Conservation (phyloP, 1,140 invertebrate species). For the Augochlora pura region DNA sequence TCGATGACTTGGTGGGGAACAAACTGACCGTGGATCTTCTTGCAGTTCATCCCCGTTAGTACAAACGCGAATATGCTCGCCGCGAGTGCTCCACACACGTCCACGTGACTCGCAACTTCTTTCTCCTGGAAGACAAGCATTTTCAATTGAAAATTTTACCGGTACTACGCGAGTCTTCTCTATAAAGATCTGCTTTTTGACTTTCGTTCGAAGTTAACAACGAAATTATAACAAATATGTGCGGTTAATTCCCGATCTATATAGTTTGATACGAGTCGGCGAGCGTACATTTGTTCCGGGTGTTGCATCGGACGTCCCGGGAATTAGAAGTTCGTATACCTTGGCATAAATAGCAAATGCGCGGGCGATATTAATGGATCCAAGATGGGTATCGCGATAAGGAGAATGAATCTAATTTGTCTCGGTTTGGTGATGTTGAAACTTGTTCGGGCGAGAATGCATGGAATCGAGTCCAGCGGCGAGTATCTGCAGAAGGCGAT, state of each 20-base stretch:
- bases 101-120: background rate
- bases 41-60: constrained; percentile 56
- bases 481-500: constrained; percentile 69
- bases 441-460: constrained; percentile 2
- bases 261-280: too few species aligned
- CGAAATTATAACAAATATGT: too few species aligned
- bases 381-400: constrained; percentile 17
- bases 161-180: too few species aligned
- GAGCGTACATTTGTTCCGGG: too few species aligned
- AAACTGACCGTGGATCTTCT: constrained; percentile 36
- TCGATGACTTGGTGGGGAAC: constrained; percentile 49
- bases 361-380: background rate
- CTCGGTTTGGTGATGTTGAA: constrained; percentile 35
- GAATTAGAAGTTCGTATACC: background rate
- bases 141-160: too few species aligned
- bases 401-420: constrained; percentile 21
- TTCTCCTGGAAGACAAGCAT: background rate
- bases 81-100: constrained; percentile 12
- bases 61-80: constrained; percentile 43
- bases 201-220: too few species aligned
- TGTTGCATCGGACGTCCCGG: too few species aligned
- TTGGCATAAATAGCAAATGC: background rate
- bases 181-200: too few species aligned
- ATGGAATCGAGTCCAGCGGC: constrained; percentile 60
- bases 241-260: too few species aligned